A percentile compares a stretch with the other conserved stretches of the same genome.
phyloP scores from a whole-genome alignment of 2,113 vertebrate genomes.

The Beaufortia kweichowensis region DNA sequence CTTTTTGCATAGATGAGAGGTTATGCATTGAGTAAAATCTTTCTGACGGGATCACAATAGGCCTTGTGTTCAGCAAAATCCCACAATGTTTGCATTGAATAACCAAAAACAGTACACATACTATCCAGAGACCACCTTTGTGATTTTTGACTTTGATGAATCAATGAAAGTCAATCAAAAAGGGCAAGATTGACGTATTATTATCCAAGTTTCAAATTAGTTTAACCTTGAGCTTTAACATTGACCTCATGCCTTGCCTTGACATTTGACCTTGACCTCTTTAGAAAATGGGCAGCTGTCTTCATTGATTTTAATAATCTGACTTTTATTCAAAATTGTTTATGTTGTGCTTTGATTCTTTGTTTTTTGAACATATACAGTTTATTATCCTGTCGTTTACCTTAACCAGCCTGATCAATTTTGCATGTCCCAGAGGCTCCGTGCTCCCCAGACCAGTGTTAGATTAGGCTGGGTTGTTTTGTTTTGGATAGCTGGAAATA shows the following conservation, averaged over 20 bases:
- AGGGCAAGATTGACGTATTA: not conserved
- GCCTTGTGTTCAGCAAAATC: not conserved
- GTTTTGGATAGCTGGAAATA: not conserved
- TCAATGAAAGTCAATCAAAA: not conserved
- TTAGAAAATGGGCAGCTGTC: conserved; percentile 39
- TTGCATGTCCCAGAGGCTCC: not conserved
- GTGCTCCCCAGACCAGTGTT: not conserved
- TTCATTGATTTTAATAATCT: conserved; percentile 21
- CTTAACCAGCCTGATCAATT: not conserved
- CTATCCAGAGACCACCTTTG: not conserved
- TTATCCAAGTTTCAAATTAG: not conserved
- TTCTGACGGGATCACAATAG: not conserved
- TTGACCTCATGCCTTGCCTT: not conserved
- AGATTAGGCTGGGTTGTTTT: conserved; percentile 6
- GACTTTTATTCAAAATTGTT: conserved; percentile 3
- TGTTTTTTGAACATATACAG: not conserved
- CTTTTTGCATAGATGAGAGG: conserved; percentile 23
- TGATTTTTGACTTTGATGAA: conserved; percentile 35
- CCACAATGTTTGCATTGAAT: conserved; percentile 4
- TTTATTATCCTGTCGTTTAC: not conserved
- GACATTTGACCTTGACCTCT: conserved; percentile 30
- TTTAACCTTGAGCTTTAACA: conserved; percentile 29
- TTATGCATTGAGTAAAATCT: conserved; percentile 14
- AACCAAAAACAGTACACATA: not conserved
- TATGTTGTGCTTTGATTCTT: not conserved